These are phyloP conservation scores for Dysdera silvatica DNA, from an alignment of 1,140 invertebrate species.

Conservation along the genomic window DNA sequence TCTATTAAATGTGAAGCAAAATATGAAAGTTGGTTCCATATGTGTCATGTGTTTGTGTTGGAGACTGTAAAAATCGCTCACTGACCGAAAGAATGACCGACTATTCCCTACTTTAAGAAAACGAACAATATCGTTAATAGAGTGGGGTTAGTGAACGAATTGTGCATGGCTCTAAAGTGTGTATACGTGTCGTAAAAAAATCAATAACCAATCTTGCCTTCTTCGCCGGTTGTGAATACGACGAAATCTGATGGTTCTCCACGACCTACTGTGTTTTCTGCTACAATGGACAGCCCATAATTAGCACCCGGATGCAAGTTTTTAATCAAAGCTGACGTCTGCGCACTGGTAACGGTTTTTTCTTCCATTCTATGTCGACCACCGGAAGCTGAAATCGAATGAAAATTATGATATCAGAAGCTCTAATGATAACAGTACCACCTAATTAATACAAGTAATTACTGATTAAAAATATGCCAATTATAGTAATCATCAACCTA, in stretches of 20 bases:
- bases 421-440: background rate
- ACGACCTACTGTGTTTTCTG: constrained; percentile 86
- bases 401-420: background rate
- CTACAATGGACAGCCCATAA: constrained; percentile 85
- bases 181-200: too few species aligned
- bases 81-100: too few species aligned
- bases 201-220: constrained; percentile 52
- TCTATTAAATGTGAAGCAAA: too few species aligned
- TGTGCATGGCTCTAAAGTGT: too few species aligned
- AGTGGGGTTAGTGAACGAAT: too few species aligned
- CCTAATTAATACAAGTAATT: background rate
- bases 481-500: too few species aligned
- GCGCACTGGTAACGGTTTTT: constrained; percentile 28
- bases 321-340: constrained; percentile 34
- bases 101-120: too few species aligned
- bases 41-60: too few species aligned
- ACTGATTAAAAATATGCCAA: too few species aligned
- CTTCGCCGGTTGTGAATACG: constrained; percentile 87
- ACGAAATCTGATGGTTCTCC: constrained; percentile 85
- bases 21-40: too few species aligned
- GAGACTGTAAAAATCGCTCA: too few species aligned
- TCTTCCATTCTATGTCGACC: constrained; percentile 30
- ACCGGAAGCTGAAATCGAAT: constrained; percentile 3
- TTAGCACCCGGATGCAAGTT: constrained; percentile 74
- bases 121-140: too few species aligned